phyloP scores from a whole-genome alignment of 2,113 vertebrate species.

The Motacilla alba region DNA sequence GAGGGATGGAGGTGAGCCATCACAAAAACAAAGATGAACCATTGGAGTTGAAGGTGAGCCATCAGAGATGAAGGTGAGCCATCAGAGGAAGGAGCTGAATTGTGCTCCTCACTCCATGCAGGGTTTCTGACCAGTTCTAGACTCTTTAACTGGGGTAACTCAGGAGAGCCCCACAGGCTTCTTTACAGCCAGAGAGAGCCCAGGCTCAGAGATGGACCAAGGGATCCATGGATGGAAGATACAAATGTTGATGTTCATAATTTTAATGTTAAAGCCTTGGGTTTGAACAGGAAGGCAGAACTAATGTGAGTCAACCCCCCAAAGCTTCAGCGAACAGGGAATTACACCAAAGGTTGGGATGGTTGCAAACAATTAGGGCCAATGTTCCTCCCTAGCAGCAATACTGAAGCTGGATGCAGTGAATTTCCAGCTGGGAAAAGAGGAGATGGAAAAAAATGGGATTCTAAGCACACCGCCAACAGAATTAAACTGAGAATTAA shows the following conservation, averaged over 20 bases:
- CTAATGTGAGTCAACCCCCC: not conserved
- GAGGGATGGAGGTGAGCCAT: not conserved
- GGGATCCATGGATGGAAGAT: not conserved
- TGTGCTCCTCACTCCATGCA: rapidly evolving
- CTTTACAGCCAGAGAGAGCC: not conserved
- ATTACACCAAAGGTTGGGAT: not conserved
- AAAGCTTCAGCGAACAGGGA: not conserved
- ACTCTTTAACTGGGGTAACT: not conserved
- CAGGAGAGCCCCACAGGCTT: not conserved
- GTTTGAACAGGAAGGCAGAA: not conserved
- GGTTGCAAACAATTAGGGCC: conserved; percentile 47
- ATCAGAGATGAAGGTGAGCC: not conserved
- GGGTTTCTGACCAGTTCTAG: not conserved
- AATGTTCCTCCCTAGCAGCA: not conserved
- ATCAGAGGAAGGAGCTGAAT: not conserved
- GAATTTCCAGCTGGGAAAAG: conserved; percentile 18
- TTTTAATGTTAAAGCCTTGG: not conserved
- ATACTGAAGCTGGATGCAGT: not conserved
- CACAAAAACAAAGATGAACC: not conserved
- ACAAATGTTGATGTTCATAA: not conserved
- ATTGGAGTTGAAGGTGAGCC: not conserved
- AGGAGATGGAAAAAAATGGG: not conserved
- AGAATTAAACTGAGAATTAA: conserved; percentile 65
- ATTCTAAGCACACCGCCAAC: conserved; percentile 31
- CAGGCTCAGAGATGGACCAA: not conserved